A percentile compares a stretch with the other conserved stretches of the same genome.
phyloP scores from a whole-genome alignment of 2,797 vertebrate species.

The Cheracebus regulus region DNA sequence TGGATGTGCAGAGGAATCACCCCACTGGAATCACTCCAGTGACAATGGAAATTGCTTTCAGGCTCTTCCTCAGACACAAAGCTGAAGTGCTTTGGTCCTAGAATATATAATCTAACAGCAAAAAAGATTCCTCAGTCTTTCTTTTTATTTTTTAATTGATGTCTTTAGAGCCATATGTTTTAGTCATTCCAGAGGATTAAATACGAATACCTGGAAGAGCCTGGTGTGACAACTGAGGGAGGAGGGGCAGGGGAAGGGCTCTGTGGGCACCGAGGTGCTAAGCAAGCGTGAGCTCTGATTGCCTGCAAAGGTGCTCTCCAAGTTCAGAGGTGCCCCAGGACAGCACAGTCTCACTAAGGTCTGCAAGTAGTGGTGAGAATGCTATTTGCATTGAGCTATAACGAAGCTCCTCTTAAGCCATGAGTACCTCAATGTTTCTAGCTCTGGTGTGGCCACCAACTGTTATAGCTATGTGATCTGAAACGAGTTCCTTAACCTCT shows the following conservation, averaged over 20 bases:
- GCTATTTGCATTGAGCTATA: neutral
- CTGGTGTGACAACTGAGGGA: neutral
- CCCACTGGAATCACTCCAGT: neutral
- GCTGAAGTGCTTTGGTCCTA: neutral
- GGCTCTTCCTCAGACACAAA: neutral
- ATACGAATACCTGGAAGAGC: neutral
- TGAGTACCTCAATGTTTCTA: neutral
- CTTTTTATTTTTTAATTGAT: neutral
- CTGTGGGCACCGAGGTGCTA: neutral
- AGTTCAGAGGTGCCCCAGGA: neutral
- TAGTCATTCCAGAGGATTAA: conserved; percentile 17
- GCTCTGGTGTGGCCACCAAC: neutral
- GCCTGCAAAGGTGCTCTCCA: neutral
- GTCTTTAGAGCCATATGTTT: neutral
- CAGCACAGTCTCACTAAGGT: neutral
- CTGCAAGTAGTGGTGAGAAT: neutral
- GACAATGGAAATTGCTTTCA: neutral
- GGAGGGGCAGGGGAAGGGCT: accelerated
- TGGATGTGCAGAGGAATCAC: neutral
- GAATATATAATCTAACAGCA: neutral
- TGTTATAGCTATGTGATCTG: neutral
- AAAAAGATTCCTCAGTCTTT: neutral
- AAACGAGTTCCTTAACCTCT: neutral
- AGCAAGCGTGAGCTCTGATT: neutral
- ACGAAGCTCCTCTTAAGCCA: neutral